Evolutionary conservation across 2,797 vertebrate species (phyloP), one percentile per base, ranked within the genome.

Genomic region (Prunella strophiata): DNA sequence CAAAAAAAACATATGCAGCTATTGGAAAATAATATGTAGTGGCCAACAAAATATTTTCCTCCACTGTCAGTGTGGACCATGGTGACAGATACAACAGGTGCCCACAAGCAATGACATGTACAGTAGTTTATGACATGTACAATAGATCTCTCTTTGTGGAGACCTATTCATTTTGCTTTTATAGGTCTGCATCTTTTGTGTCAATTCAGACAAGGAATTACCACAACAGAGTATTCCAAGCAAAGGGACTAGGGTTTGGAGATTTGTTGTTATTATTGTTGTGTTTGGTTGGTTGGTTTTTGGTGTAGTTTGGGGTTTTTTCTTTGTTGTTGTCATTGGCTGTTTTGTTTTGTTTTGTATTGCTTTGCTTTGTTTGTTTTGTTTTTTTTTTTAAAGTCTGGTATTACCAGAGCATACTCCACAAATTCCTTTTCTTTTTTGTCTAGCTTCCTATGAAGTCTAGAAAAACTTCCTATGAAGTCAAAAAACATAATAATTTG

Each of bases 291-390:
- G 7, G 11, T 23, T 38, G 16, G 5, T 3, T 38, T 32, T 51
- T 7, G 3, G 5, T 66, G 8, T 38, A 6, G 8, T 36, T 66
- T 70, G 47, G 10, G 5, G 0, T 1, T 21, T 48, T 26, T 26
- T 19, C 34, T 13, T 34, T 38, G 2, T n/a, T n/a, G 3, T 19
- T 40, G 26, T 13, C 15, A 30, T 43, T 42, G 18, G 10, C 9
- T 38, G 6, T 29, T 50, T 36, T 40, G 7, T 7, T 54, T 40
- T 45, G 25, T 18, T 54, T 59, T 34, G 34, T 34, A 34, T 34
- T 34, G 34, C 34, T 34, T 34, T 34, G 34, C 34, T 34, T 34
- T 34, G 34, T 34, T 34, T 38, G 6, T 29, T 50, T 36, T 40
- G 7, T 7, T 54, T 40, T 45, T 54, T 40, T 45, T 68, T 68